Conservation (phyloP, 2,888 invertebrate genomes). For the Clusia tigrina region DNA sequence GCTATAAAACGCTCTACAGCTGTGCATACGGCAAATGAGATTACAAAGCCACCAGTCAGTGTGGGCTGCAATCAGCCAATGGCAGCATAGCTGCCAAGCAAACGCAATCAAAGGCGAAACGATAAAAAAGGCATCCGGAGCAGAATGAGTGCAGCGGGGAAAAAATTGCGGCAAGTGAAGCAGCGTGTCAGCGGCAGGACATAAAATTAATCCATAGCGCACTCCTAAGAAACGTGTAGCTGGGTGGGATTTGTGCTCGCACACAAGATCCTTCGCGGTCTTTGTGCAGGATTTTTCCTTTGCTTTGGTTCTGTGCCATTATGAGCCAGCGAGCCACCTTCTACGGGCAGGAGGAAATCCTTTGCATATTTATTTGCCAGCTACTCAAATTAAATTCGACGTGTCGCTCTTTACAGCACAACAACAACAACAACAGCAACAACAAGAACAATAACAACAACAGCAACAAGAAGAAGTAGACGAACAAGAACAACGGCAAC, state of each 20-base stretch:
- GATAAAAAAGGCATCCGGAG: slow-evolving; percentile 10
- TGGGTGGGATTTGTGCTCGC: slow-evolving; percentile 31
- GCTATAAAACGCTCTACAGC: too few relatives aligned
- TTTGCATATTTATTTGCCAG: too few relatives aligned
- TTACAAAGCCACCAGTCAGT: slow-evolving; percentile 30
- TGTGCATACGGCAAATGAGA: neutral
- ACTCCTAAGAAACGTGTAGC: slow-evolving; percentile 51
- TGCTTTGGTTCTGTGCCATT: too few relatives aligned
- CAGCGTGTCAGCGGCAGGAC: slow-evolving; percentile 34
- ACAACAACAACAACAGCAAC: slow-evolving; percentile 23
- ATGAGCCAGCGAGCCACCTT: too few relatives aligned
- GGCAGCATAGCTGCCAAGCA: slow-evolving; percentile 33
- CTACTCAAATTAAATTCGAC: neutral
- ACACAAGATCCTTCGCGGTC: neutral
- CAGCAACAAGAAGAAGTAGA: slow-evolving; percentile 16
- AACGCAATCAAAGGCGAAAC: slow-evolving; percentile 3
- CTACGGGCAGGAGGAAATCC: too few relatives aligned
- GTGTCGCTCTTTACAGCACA: slow-evolving; percentile 1
- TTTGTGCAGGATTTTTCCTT: neutral
- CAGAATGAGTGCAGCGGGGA: slow-evolving; percentile 2
- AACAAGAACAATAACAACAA: slow-evolving; percentile 8
- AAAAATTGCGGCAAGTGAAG: slow-evolving; percentile 13
- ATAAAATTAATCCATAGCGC: slow-evolving; percentile 57
- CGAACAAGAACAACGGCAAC: slow-evolving; percentile 12
- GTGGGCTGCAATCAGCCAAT: too few relatives aligned